Conservation (phyloP, 2,797 vertebrate species). For the Epinephelus malabaricus region DNA sequence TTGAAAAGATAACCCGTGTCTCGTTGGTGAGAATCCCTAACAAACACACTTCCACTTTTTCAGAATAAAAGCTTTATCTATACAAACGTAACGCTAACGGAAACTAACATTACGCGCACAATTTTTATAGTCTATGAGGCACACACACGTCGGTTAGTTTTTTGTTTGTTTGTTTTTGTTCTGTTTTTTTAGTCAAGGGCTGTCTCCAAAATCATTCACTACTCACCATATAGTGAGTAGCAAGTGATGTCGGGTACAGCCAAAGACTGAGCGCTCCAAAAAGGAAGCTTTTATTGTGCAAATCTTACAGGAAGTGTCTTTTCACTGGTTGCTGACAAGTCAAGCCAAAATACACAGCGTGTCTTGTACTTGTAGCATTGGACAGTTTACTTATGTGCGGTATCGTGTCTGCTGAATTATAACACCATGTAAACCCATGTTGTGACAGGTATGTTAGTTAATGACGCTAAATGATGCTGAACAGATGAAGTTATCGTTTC, state of each 20-base stretch:
- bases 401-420: not conserved
- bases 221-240: too few species aligned
- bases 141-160: too few species aligned
- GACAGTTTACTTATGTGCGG: not conserved
- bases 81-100: not conserved
- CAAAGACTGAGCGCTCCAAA: not conserved
- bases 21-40: too few species aligned
- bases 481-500: not conserved
- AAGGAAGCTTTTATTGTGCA: constrained; percentile 28
- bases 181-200: too few species aligned
- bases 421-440: constrained; percentile 27
- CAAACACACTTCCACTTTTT: constrained; percentile 38
- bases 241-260: too few species aligned
- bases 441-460: constrained; percentile 16
- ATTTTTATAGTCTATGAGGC: too few species aligned
- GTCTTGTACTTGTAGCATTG: too few species aligned
- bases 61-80: constrained; percentile 48
- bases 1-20: not conserved
- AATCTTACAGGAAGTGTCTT: constrained; percentile 36
- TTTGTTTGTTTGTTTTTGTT: too few species aligned
- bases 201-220: too few species aligned
- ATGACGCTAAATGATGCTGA: not conserved
- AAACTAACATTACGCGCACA: not conserved
- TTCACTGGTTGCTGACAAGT: not conserved
- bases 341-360: accelerated